Conservation (phyloP, 2,888 invertebrate genomes). For the Drosophila hamatofila region DNA sequence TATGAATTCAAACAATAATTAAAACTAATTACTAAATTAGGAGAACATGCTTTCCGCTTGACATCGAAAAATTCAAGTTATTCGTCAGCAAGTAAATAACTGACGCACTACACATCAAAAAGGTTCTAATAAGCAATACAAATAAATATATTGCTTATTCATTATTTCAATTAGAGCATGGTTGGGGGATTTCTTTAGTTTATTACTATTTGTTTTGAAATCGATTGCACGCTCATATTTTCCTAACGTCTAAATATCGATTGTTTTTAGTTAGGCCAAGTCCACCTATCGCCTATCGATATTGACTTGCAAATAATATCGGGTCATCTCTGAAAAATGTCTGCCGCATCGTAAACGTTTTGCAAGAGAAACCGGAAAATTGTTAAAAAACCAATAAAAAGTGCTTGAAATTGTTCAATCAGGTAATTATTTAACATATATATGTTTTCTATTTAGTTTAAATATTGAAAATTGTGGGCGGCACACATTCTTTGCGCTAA, state of each 20-base stretch:
- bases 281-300: slow-evolving; percentile 23
- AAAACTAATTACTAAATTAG: slow-evolving; percentile 24
- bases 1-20: slow-evolving; percentile 29
- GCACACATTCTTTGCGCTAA: slow-evolving; percentile 18
- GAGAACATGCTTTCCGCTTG: slow-evolving; percentile 28
- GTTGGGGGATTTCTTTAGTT: slow-evolving; percentile 38
- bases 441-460: background rate
- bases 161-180: slow-evolving; percentile 48
- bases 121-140: slow-evolving; percentile 38
- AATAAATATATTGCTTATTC: slow-evolving; percentile 35
- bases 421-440: slow-evolving; percentile 45
- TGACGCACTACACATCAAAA: slow-evolving; percentile 29
- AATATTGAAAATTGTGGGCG: background rate
- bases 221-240: slow-evolving; percentile 3
- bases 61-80: slow-evolving; percentile 8
- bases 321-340: slow-evolving; percentile 60
- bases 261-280: background rate
- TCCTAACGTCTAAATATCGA: slow-evolving; percentile 29
- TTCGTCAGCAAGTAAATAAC: slow-evolving; percentile 34
- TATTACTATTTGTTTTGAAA: slow-evolving; percentile 31
- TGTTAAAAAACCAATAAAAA: slow-evolving; percentile 41
- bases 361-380: slow-evolving; percentile 68
- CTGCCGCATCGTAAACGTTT: slow-evolving; percentile 77
- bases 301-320: slow-evolving; percentile 22
- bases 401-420: slow-evolving; percentile 27